Conservation (phyloP, 1,140 invertebrate species). For the Agrilus planipennis region DNA sequence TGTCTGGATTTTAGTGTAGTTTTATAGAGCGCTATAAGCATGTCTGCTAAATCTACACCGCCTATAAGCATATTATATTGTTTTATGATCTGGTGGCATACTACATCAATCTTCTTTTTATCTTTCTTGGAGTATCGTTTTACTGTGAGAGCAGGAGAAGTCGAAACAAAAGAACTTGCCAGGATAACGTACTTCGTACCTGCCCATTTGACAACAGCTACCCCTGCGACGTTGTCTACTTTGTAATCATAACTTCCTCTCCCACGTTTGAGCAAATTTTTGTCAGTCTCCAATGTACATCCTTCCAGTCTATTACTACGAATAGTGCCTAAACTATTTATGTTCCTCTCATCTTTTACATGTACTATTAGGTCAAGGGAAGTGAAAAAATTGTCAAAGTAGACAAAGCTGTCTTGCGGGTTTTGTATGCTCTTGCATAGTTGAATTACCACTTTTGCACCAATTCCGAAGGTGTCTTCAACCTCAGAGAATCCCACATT, state of each 20-base stretch:
- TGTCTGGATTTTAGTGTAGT: no score
- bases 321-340: slow-evolving; percentile 2
- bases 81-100: background rate
- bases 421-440: background rate
- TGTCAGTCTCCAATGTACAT: background rate
- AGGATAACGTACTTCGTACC: slow-evolving; percentile 1
- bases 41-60: slow-evolving; percentile 1
- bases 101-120: background rate
- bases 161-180: background rate
- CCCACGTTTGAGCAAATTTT: background rate
- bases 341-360: background rate
- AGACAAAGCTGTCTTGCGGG: background rate
- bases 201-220: slow-evolving; percentile 2
- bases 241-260: background rate
- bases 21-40: no score
- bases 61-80: slow-evolving; percentile 1
- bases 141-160: background rate
- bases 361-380: background rate
- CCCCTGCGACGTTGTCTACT: background rate
- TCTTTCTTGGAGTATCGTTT: background rate
- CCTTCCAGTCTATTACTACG: background rate
- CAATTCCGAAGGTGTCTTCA: background rate
- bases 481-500: background rate
- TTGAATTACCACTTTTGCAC: background rate
- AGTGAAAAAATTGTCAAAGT: background rate